phyloP scores from a whole-genome alignment of 2,797 vertebrate species.

The Gymnoscopelus braueri region DNA sequence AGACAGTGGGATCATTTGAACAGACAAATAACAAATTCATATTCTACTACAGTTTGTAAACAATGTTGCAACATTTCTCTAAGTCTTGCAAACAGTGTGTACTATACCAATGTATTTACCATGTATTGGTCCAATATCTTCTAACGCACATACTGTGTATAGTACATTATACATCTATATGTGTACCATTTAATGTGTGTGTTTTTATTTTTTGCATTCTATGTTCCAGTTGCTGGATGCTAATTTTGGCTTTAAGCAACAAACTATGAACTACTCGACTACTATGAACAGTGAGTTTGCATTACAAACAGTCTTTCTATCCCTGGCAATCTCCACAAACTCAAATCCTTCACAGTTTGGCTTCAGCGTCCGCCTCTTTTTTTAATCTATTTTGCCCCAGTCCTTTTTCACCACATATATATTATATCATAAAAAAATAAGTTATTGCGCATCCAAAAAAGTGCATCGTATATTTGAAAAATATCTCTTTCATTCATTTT shows the following conservation, averaged over 20 bases:
- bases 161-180: slow-evolving; percentile 34
- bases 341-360: slow-evolving; percentile 81
- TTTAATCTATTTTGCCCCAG: slow-evolving; percentile 42
- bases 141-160: slow-evolving; percentile 51
- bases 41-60: slow-evolving; percentile 44
- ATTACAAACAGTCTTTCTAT: slow-evolving; percentile 60
- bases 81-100: slow-evolving; percentile 34
- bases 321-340: slow-evolving; percentile 59
- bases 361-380: slow-evolving; percentile 66
- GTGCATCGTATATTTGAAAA: slow-evolving; percentile 84
- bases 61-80: slow-evolving; percentile 39
- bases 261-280: slow-evolving; percentile 38
- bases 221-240: slow-evolving; percentile 65
- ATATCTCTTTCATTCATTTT: slow-evolving; percentile 77
- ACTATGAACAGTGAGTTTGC: slow-evolving; percentile 63
- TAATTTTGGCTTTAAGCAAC: slow-evolving; percentile 78
- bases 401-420: slow-evolving; percentile 57
- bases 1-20: slow-evolving; percentile 22
- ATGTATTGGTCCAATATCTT: slow-evolving; percentile 41
- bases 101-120: slow-evolving; percentile 42
- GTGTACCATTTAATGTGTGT: slow-evolving; percentile 24
- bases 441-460: slow-evolving; percentile 88
- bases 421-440: slow-evolving; percentile 87
- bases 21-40: slow-evolving; percentile 19
- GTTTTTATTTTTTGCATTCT: slow-evolving; percentile 52